Conservation (phyloP, 2,888 invertebrate species). For the Thumatha senex region DNA sequence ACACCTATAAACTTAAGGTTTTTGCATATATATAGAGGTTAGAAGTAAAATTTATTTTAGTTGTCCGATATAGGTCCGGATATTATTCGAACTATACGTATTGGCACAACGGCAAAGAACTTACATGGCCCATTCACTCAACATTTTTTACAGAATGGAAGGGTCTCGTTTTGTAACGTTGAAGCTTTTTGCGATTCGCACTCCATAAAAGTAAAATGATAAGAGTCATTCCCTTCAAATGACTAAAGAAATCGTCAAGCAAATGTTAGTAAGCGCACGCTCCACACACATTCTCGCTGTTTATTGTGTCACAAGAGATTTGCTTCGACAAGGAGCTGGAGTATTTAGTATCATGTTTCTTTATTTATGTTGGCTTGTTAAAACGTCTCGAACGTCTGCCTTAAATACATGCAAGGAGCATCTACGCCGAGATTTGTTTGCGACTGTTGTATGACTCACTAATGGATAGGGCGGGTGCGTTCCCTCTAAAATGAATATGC, state of each 20-base stretch:
- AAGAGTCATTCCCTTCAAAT: constrained; percentile 74
- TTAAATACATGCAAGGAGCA: constrained; percentile 63
- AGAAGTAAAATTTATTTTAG: constrained; percentile 35
- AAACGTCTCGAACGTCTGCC: constrained; percentile 47
- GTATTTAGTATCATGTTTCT: constrained; percentile 63
- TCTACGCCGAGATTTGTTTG: constrained; percentile 60
- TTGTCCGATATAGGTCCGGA: constrained; percentile 34
- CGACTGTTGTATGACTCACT: constrained; percentile 65
- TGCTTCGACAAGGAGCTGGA: constrained; percentile 55
- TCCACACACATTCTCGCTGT: constrained; percentile 48
- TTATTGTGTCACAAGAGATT: constrained; percentile 64
- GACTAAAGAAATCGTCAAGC: constrained; percentile 66
- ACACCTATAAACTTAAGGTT: no score
- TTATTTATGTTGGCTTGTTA: constrained; percentile 58
- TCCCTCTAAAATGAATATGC: constrained; percentile 74
- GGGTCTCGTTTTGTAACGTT: constrained; percentile 72
- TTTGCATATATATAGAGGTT: constrained; percentile 9
- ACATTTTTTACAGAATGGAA: constrained; percentile 71
- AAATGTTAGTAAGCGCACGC: constrained; percentile 57
- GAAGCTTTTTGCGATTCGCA: constrained; percentile 73
- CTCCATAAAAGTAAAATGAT: constrained; percentile 77
- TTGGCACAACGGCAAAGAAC: constrained; percentile 59
- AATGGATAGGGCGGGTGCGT: constrained; percentile 68
- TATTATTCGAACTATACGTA: constrained; percentile 46
- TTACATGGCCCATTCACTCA: constrained; percentile 66